phyloP scores from a whole-genome alignment of 2,113 vertebrate species.

The Prolemur simus region DNA sequence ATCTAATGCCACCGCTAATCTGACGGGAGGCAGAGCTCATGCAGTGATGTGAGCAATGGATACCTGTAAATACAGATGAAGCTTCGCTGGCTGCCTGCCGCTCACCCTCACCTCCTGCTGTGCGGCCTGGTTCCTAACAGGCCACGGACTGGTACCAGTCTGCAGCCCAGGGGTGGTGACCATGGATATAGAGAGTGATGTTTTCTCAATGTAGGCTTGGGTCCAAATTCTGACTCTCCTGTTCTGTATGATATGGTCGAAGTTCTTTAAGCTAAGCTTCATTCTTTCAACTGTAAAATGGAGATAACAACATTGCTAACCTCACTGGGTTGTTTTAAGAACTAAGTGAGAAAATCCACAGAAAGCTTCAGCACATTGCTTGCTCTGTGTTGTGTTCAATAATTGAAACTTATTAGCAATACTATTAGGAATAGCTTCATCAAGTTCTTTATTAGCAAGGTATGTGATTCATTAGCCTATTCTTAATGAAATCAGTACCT shows the following conservation, averaged over 20 bases:
- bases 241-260: neutral
- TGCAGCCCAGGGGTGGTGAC: too few species aligned
- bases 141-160: too few species aligned
- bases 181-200: neutral
- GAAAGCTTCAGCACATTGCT: neutral
- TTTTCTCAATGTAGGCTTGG: neutral
- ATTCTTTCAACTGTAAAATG: neutral
- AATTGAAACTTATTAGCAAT: neutral
- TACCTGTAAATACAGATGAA: too few species aligned
- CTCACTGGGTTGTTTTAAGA: neutral
- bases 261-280: neutral
- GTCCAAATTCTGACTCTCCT: neutral
- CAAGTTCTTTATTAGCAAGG: neutral
- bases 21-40: too few species aligned
- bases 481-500: neutral
- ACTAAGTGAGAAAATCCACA: neutral
- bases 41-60: too few species aligned
- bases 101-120: too few species aligned
- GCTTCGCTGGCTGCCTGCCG: too few species aligned
- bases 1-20: too few species aligned
- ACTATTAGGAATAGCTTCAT: neutral
- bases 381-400: neutral
- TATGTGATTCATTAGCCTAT: neutral
- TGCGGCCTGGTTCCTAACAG: too few species aligned
- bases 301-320: neutral